phyloP scores from a whole-genome alignment of 2,888 invertebrate genomes.

The Agonopterix heracliana region DNA sequence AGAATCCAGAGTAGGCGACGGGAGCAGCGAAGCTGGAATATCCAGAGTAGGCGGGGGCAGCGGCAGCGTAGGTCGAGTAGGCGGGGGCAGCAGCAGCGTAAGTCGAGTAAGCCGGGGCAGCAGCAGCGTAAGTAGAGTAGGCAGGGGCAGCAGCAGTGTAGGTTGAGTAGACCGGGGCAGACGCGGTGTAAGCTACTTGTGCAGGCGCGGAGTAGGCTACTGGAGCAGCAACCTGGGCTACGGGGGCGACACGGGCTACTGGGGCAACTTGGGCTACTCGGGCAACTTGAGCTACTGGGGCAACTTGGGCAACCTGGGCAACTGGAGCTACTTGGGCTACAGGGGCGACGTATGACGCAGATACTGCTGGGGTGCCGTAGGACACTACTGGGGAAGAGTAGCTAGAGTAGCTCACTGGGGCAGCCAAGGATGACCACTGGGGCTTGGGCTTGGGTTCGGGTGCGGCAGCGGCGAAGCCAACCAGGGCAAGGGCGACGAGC shows the following conservation, averaged over 20 bases:
- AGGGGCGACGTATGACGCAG: background rate
- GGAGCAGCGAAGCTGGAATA: too few species aligned
- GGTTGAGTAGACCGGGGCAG: background rate
- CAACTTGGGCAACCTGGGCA: too few species aligned
- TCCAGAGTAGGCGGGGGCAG: constrained; percentile 2
- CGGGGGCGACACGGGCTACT: too few species aligned
- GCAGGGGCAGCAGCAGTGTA: background rate
- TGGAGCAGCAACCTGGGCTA: too few species aligned
- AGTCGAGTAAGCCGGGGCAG: too few species aligned
- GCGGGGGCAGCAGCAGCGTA: too few species aligned
- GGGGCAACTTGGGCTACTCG: too few species aligned
- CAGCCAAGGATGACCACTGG: constrained; percentile 1
- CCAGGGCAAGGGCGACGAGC: constrained; percentile 14
- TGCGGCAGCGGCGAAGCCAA: constrained; percentile 13
- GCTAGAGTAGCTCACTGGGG: background rate
- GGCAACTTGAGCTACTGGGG: too few species aligned
- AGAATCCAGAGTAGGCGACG: too few species aligned
- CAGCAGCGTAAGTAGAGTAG: too few species aligned
- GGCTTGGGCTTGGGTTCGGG: constrained; percentile 5
- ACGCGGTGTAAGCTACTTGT: constrained; percentile 15
- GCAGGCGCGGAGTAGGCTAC: background rate
- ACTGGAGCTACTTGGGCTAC: too few species aligned
- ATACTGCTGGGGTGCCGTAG: constrained; percentile 10
- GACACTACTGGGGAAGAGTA: constrained; percentile 12
- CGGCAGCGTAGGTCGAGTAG: too few species aligned